Conservation (phyloP, 2,797 vertebrate species). For the Diceros bicornis region DNA sequence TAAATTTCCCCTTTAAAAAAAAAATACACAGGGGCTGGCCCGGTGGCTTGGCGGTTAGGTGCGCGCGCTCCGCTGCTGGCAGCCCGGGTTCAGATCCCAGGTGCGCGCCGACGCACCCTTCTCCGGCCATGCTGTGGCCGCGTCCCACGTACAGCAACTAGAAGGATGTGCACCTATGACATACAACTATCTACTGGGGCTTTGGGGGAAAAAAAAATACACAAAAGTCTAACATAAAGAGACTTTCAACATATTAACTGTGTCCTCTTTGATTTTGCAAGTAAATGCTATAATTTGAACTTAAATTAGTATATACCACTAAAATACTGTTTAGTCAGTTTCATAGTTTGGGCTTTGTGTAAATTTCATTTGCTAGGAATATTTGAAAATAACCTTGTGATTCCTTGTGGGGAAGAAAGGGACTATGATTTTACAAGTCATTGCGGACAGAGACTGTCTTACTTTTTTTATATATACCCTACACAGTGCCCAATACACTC, state of each 20-base stretch:
- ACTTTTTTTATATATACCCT: background rate
- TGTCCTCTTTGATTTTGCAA: constrained; percentile 41
- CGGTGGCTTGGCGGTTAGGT: no score
- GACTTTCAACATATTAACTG: constrained; percentile 17
- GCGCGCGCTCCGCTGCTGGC: no score
- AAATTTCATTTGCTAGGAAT: constrained; percentile 51
- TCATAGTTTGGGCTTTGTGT: background rate
- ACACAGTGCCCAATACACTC: background rate
- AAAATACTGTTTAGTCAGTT: constrained; percentile 51
- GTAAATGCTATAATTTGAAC: background rate
- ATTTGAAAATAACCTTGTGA: constrained; percentile 52
- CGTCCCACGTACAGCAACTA: no score
- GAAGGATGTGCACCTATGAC: no score
- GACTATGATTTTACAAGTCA: background rate
- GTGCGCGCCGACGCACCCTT: no score
- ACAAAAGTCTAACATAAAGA: background rate
- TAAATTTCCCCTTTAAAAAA: background rate
- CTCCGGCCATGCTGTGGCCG: no score
- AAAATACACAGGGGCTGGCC: no score
- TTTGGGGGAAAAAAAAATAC: background rate
- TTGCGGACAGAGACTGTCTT: background rate
- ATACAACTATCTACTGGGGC: no score
- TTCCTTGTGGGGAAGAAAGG: background rate
- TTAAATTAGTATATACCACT: background rate
- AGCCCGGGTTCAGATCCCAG: no score